Conservation (phyloP, 2,888 invertebrate genomes). For the Autographa gamma region DNA sequence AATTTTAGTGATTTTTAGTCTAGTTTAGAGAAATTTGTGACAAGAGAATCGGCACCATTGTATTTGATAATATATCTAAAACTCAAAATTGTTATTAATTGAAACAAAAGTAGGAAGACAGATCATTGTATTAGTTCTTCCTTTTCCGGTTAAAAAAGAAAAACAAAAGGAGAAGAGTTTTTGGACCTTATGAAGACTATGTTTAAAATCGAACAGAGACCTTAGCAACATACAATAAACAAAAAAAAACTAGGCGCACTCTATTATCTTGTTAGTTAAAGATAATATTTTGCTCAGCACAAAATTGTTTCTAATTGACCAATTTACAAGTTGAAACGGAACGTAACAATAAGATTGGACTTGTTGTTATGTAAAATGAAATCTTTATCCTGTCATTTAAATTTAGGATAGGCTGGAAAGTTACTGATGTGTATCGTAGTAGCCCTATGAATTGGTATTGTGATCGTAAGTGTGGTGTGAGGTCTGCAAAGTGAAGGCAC, state of each 20-base stretch:
- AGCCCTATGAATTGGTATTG: too few species aligned
- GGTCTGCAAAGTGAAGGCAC: too few species aligned
- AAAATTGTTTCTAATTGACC: constrained; percentile 51
- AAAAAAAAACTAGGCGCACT: background rate
- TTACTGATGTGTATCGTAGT: background rate
- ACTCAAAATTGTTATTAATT: too few species aligned
- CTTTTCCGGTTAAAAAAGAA: background rate
- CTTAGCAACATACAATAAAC: background rate
- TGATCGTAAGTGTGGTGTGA: too few species aligned
- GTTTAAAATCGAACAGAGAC: background rate
- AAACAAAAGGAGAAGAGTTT: background rate
- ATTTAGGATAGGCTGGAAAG: background rate
- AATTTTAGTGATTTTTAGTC: too few species aligned
- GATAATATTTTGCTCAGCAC: constrained; percentile 42
- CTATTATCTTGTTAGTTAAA: constrained; percentile 33
- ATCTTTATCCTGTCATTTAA: background rate
- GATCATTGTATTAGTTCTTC: too few species aligned
- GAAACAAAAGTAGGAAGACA: too few species aligned
- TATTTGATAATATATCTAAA: too few species aligned
- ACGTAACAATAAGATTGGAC: constrained; percentile 46
- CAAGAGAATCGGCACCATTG: too few species aligned
- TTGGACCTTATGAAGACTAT: background rate
- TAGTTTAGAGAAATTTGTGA: too few species aligned
- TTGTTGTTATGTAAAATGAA: constrained; percentile 8
- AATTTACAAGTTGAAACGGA: constrained; percentile 49